Conservation (phyloP, 2,113 vertebrate genomes). For the Maccullochella peelii region DNA sequence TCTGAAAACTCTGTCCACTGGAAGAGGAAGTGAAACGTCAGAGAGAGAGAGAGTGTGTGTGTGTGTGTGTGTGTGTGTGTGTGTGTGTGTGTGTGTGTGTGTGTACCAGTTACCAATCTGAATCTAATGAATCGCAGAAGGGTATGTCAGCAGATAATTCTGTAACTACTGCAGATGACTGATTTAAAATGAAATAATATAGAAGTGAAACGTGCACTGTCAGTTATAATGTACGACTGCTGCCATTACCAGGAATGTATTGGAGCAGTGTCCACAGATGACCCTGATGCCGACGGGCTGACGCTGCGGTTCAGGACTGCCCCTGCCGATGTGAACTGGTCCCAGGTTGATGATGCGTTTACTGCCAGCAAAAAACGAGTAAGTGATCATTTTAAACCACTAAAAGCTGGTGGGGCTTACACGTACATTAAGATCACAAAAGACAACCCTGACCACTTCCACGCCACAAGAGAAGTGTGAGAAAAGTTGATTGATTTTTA, state of each 20-base stretch:
- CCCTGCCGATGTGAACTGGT: constrained; percentile 71
- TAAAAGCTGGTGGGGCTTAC: not conserved
- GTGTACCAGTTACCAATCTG: not conserved
- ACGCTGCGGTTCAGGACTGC: constrained; percentile 70
- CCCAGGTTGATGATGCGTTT: constrained; percentile 84
- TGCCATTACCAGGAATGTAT: constrained; percentile 78
- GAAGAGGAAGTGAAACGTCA: not conserved
- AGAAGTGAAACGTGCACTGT: not conserved
- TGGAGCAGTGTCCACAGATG: constrained; percentile 82
- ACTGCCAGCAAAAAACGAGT: constrained; percentile 49
- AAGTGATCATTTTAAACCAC: not conserved
- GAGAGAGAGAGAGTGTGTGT: no score
- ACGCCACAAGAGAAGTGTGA: no score
- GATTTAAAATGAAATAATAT: not conserved
- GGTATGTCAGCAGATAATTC: not conserved
- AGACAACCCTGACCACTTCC: no score
- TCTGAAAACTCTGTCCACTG: constrained; percentile 92
- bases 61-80: not conserved
- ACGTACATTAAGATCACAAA: not conserved
- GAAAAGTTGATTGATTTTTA: no score
- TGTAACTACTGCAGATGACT: not conserved
- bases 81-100: not conserved
- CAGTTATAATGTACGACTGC: not conserved
- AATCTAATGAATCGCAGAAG: not conserved
- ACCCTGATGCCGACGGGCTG: constrained; percentile 78